Conservation (phyloP, 2,888 invertebrate genomes). For the Ditula angustiorana region DNA sequence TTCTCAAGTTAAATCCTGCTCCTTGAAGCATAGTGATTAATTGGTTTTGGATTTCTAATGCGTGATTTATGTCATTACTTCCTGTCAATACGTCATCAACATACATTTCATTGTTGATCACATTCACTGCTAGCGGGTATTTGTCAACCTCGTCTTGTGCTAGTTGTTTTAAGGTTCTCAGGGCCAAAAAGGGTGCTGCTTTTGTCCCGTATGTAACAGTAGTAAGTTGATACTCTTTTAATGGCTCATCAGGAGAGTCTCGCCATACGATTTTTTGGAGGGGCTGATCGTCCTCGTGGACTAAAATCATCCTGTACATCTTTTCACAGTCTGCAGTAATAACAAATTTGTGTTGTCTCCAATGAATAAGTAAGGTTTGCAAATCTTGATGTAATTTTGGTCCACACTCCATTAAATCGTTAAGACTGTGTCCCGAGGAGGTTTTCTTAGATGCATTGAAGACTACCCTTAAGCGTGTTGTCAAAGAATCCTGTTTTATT, state of each 20-base stretch:
- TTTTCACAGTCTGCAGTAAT: conserved; percentile 27
- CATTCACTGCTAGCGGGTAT: conserved; percentile 13
- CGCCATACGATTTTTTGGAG: conserved; percentile 23
- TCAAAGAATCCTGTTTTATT: not conserved
- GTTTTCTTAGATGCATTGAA: conserved; percentile 26
- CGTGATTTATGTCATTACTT: not conserved
- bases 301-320: conserved; percentile 16
- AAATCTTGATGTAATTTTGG: conserved; percentile 26
- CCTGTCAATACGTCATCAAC: conserved; percentile 24
- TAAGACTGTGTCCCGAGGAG: conserved; percentile 15
- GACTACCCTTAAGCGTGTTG: conserved; percentile 6
- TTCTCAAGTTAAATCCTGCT: conserved; percentile 40
- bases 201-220: conserved; percentile 11
- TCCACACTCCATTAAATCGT: conserved; percentile 32
- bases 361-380: not conserved
- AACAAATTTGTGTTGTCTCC: conserved; percentile 7
- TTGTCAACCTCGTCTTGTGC: not conserved
- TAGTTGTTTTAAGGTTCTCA: conserved; percentile 23
- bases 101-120: conserved; percentile 15
- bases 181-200: conserved; percentile 30
- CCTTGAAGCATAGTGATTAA: conserved; percentile 25
- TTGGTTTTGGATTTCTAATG: conserved; percentile 14
- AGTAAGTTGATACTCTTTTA: not conserved
- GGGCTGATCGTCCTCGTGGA: conserved; percentile 5
- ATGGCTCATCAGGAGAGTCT: not conserved